Base-by-base conservation (phyloP, 2,113 vertebrate genomes). In the Festucalex cinctus region DNA sequence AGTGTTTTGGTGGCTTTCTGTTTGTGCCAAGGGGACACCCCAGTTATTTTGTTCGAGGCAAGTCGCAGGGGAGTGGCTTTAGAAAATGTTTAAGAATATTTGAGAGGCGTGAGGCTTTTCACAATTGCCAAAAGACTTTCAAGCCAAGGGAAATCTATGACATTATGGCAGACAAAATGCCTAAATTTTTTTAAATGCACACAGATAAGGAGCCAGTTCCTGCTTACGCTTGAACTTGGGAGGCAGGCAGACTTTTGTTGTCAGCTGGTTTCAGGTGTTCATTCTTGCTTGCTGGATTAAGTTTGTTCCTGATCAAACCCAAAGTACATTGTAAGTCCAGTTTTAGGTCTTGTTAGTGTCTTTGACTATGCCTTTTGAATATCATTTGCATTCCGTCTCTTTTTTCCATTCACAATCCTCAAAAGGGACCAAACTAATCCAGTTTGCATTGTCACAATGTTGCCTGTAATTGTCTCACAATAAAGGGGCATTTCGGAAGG, bases 1-100 rank as follows among this genome's bases (percentile, higher is more conserved):
- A 62, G 76, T 81, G 71, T 84, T 85, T 76, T 76, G 78, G 69
- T 71, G 66, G 56, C 24, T 28, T 59, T 64, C 35, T 75, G 73
- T 83, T 73, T 74, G 79, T 68, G 78, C 81, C 68, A 70, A 62
- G 63, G 69, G 80, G 79, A 58, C 44, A 63, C 44, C 12, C 9
- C 35, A 63, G 64, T 73, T 69, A 68, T 71, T 81, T 78, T 66
- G 73, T 85, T 83, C 62, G 66, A 78, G 72, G 41, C 22, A 43
- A 68, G 41, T 59, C 56, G 74, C 44, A 67, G 63, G 59, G 57
- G 63, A 73, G 60, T 35, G 19, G 67, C 63, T 64, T 82, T 64
- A 43, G 24, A 32, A 57, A 39, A 41, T 68, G 49, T 66, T 62
- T 35, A 28, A 66, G 70, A 69, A 60, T 76, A 49, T 77, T 73